Conservation (phyloP, 1,140 invertebrate genomes). For the Drosophila fuyamai region DNA sequence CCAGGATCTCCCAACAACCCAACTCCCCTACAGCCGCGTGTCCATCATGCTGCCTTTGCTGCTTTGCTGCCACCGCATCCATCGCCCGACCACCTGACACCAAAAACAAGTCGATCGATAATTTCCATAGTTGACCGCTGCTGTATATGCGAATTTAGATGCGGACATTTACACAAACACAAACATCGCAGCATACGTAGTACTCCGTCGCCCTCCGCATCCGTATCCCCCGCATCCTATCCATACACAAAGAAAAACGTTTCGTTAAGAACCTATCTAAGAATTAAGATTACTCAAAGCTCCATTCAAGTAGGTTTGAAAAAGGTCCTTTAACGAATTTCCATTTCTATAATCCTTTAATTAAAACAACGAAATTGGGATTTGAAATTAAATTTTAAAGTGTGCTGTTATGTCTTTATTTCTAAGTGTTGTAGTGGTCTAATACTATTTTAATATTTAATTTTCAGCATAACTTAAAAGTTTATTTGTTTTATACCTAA, state of each 20-base stretch:
- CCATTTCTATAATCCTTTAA: no score
- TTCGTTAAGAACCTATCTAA: neutral
- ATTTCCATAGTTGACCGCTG: constrained; percentile 84
- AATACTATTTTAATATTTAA: no score
- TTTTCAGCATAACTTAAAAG: no score
- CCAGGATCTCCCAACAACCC: constrained; percentile 31
- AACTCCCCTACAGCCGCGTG: constrained; percentile 61
- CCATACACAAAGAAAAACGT: constrained; percentile 20
- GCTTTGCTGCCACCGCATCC: constrained; percentile 66
- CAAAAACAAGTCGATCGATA: constrained; percentile 84
- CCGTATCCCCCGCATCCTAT: constrained; percentile 22
- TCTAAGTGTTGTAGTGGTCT: no score
- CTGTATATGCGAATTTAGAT: constrained; percentile 84
- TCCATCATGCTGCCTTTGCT: constrained; percentile 72
- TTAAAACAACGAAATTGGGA: neutral
- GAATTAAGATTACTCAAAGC: neutral
- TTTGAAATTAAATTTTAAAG: no score
- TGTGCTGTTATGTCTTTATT: no score
- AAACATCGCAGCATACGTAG: constrained; percentile 57
- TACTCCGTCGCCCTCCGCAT: constrained; percentile 35
- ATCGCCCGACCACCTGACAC: constrained; percentile 83
- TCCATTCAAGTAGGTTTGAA: no score
- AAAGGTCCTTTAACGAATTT: no score
- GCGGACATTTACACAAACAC: constrained; percentile 80
- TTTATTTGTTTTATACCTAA: no score